Evolutionary conservation across 2,113 vertebrate species (phyloP), one percentile per base, ranked within the genome.

Genomic region (Halichoeres trimaculatus): DNA sequence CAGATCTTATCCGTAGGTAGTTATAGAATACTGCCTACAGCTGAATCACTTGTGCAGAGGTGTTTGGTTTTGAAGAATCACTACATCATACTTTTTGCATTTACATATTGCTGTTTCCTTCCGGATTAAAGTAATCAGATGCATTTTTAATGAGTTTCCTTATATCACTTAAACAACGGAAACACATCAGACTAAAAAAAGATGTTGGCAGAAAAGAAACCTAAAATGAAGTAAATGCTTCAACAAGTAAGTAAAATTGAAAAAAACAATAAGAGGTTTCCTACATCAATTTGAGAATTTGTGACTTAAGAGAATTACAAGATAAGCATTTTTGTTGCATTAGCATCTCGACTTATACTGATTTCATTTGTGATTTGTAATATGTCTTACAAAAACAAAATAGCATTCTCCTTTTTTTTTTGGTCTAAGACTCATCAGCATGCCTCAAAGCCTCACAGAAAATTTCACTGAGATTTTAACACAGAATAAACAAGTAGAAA

Each of bases 1-100:
- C 80, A 80, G 59, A 85, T 88, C 74, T 77, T 70, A 80, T 84
- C 81, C 76, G 70, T 86, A 80, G 83, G 80, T 78, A 81, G 83
- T 85, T 89, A 74, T 70, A 77, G 68, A 75, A 71, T 69, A 38
- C 77, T n/a, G 87, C 90, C 87, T 84, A 36, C 56, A 85, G 86
- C 87, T 69, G 53, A 62, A 80, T 72, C 75, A 56, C 48, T 70
- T 75, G 45, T 66, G 79, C 48, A 70, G 56, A 77, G 60, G 45
- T 72, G 55, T 74, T 79, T 55, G 55, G 56, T 79, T 78, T 78
- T 64, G 47, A 52, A 80, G 48, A 57, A 74, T 61, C 47, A 65
- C 67, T 38, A 72, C 20, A 77, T 20, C 76, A 22, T 65, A 30
- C 52, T 19, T 50, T 20, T 79, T 5, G 34, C n/a, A 14, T 68